Evolutionary conservation across 2,113 vertebrate species (phyloP).

Genomic region (human (Homo sapiens)): DNA sequence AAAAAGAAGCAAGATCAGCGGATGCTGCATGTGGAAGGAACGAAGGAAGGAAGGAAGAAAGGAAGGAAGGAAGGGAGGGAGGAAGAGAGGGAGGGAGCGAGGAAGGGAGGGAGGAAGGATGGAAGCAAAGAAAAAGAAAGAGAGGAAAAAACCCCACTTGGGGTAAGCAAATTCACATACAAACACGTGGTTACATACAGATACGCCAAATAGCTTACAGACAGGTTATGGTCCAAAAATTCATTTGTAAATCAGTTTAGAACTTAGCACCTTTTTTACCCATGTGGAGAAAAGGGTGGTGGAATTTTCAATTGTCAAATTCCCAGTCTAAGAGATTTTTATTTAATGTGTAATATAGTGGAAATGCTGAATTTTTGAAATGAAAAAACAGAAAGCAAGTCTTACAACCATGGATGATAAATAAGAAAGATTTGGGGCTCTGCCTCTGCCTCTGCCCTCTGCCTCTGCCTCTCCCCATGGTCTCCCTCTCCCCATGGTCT

Average conservation of each 20-base stretch:
- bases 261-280: background rate
- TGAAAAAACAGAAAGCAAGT: conserved; percentile 9
- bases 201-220: background rate
- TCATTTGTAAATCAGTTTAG: background rate
- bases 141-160: background rate
- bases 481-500: no score
- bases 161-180: background rate
- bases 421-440: background rate
- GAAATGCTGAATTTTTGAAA: background rate
- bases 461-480: no score
- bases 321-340: background rate
- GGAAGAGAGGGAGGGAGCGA: background rate
- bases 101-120: no score
- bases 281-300: no score
- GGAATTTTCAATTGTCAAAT: background rate
- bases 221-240: background rate
- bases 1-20: background rate
- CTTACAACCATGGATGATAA: background rate
- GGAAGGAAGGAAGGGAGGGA: background rate
- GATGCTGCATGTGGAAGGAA: background rate
- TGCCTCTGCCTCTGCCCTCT: no score
- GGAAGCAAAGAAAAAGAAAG: background rate
- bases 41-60: background rate
- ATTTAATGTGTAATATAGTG: background rate
- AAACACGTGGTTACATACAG: background rate